Percentiles rank a stretch among this genome's conserved stretches.
phyloP scores from a whole-genome alignment of 2,797 vertebrate species.

The Xerus rutilus region DNA sequence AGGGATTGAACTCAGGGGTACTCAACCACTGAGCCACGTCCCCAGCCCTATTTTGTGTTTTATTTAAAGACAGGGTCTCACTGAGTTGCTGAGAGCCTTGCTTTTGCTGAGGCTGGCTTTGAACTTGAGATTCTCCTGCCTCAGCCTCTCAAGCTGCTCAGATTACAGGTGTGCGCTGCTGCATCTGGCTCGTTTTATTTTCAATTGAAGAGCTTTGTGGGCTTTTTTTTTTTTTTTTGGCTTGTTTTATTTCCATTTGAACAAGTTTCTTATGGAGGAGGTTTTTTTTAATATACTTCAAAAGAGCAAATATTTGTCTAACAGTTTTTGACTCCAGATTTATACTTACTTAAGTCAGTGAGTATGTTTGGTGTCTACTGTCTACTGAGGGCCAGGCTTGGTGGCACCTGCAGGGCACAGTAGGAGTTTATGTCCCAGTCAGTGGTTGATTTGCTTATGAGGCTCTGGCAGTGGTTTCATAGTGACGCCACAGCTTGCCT shows the following conservation, averaged over 20 bases:
- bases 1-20: too few relatives aligned
- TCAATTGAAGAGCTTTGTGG: background rate
- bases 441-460: background rate
- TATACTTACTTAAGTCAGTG: background rate
- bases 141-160: too few relatives aligned
- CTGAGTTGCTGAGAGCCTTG: too few relatives aligned
- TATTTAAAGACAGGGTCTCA: too few relatives aligned
- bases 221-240: background rate
- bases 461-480: background rate
- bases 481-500: rapidly evolving
- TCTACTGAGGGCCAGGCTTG: background rate
- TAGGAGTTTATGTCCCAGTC: conserved; percentile 43
- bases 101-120: too few relatives aligned
- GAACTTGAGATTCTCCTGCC: too few relatives aligned
- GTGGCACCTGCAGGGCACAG: background rate
- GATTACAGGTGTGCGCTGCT: too few relatives aligned
- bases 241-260: conserved; percentile 44
- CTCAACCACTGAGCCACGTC: too few relatives aligned
- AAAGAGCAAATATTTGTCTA: conserved; percentile 69
- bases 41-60: too few relatives aligned
- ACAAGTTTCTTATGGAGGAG: background rate
- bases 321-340: conserved; percentile 51
- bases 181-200: background rate
- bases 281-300: background rate
- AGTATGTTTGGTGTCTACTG: background rate